phyloP scores from a whole-genome alignment of 1,140 invertebrate species.

The Hermetia illucens region DNA sequence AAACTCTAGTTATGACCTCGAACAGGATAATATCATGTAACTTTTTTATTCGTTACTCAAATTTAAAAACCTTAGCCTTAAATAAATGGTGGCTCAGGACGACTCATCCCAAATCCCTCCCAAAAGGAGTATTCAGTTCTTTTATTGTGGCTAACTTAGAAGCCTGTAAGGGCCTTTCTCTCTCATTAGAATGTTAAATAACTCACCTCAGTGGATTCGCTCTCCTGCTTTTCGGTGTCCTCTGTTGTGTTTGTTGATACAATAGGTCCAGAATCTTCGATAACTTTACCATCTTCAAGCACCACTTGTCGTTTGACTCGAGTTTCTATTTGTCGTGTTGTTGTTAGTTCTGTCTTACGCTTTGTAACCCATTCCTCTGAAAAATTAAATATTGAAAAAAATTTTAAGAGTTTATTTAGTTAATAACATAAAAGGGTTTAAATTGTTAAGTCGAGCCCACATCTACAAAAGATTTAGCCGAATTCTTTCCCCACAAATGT shows the following conservation, averaged over 20 bases:
- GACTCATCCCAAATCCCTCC: too few relatives aligned
- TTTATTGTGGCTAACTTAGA: too few relatives aligned
- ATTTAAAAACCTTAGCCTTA: too few relatives aligned
- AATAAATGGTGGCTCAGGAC: too few relatives aligned
- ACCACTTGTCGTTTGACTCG: conserved; percentile 77
- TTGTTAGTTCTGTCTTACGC: conserved; percentile 74
- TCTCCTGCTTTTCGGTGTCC: conserved; percentile 76
- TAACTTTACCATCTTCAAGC: conserved; percentile 76
- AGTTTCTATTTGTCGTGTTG: conserved; percentile 77
- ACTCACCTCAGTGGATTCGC: conserved; percentile 66
- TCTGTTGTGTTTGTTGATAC: conserved; percentile 77
- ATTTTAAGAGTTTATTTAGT: neutral
- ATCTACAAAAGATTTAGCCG: neutral
- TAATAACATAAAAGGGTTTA: too few relatives aligned
- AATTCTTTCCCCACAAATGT: neutral
- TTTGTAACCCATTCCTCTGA: conserved; percentile 83
- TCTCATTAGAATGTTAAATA: too few relatives aligned
- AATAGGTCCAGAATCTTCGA: conserved; percentile 75
- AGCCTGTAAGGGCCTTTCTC: too few relatives aligned
- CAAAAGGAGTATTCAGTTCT: too few relatives aligned
- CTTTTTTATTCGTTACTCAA: too few relatives aligned
- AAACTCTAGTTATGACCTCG: too few relatives aligned
- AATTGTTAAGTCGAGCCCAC: neutral
- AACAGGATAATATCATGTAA: too few relatives aligned
- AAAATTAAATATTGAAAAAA: conserved; percentile 18